Base-by-base conservation (phyloP, 2,113 vertebrate genomes). In the Odobenus rosmarus region DNA sequence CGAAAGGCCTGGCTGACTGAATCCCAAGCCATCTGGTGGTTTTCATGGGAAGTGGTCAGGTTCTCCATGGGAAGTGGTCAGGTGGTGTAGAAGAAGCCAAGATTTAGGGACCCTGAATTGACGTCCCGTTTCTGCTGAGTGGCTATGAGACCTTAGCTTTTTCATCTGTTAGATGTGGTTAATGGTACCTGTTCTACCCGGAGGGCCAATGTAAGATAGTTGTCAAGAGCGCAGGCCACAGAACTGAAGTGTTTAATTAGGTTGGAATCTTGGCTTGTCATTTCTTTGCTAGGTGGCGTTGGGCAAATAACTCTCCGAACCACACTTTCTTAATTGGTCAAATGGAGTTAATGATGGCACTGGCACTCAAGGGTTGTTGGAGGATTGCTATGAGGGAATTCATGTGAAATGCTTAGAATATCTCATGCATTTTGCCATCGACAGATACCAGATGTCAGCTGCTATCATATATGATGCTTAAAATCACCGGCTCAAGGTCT, bases 371-470 rank as follows among this genome's bases (percentile, higher is more conserved):
- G 51, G 28, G 7, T 49, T 86, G 39, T 87, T 74, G 64, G 28
- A 96, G 15, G 28, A 86, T 67, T 55, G 24, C 79, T 96, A 64
- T 33, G 42, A 95, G 42, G 76, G 62, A 76, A 64, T 80, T 96
- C 9, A 90, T 42, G 18, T 33, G 23, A 87, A 86, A 39, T 93
- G 42, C 15, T 84, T 87, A 90, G n/a, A 94, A 76, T 62, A 26
- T 87, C 61, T 95, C 42, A 69, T 4, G 77, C 64, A 67, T 87
- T 97, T 97, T 93, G 9, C 26, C 42, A 42, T 72, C 51, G 80
- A 71, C 5, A 91, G 83, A 64, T 90, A 72, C 24, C n/a, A 55
- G 24, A 67, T 59, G 26, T 71, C 53, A 88, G 39, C 31, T 71
- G 26, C 12, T 83, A 51, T 90, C 33, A 80, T 92, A 74, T 53